Evolutionary conservation across 2,113 vertebrate genomes (phyloP), one percentile per base, ranked within the genome.

Genomic region (Lasiurus cinereus): DNA sequence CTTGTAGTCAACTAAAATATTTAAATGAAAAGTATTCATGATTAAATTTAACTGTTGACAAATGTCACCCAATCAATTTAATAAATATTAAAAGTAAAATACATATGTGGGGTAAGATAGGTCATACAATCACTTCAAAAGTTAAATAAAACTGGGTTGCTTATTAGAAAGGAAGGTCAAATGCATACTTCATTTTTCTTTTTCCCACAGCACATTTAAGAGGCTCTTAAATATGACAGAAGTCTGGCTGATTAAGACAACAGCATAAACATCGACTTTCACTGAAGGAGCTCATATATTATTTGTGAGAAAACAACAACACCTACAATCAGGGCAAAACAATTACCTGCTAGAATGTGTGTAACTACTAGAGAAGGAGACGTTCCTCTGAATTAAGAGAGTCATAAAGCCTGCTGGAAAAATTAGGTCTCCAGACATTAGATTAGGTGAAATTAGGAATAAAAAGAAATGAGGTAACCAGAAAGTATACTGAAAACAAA

Each of bases 1-100:
- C 86, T 98, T 98, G 21, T 95, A 77, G 73, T 96, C 96, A 91
- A 97, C 97, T 97, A 48, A 39, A 96, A 94, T 56, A 66, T 86
- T 64, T 43, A 93, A 96, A 91, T 89, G 83, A 73, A 93, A 92
- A 93, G 33, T 29, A 39, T 91, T 94, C 76, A 52, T 89, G 39
- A 64, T 93, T 80, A 91, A 80, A 80, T 59, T 83, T 79, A 74
- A 94, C 67, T 31, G 92, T 46, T 95, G 59, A 27, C 59, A 22
- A 62, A 27, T 62, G 24, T 62, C 59, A 62, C 10, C 10, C 24
- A 62, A 62, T 62, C 59, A 27, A 62, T 27, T 62, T 62, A 62
- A 62, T 62, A 62, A 27, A 62, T 62, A 62, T 24, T 62, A 62
- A 27, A 62, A 27, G 10, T 91, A 76, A 92, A 94, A 91, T 76